Percentiles rank a stretch among this genome's conserved stretches.
These are phyloP conservation scores for Epistrophe grossulariae DNA, from an alignment of 2,888 invertebrate genomes.

Conservation along the genomic window DNA sequence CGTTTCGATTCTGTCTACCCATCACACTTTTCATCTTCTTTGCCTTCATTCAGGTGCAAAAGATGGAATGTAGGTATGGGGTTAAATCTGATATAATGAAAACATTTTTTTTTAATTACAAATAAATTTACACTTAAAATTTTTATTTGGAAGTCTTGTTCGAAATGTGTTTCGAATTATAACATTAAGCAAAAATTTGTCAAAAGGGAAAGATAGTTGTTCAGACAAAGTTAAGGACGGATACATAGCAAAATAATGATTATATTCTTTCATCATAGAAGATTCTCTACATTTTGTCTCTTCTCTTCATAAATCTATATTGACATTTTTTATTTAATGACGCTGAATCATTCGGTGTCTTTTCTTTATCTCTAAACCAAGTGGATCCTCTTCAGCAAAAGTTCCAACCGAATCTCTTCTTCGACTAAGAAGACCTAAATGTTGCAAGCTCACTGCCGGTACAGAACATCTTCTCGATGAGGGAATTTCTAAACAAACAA, in stretches of 20 bases:
- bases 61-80: too few species aligned
- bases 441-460: slow-evolving; percentile 59
- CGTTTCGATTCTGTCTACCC: too few species aligned
- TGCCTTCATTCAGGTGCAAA: too few species aligned
- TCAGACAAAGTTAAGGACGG: slow-evolving; percentile 31
- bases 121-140: neutral
- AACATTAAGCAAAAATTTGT: neutral
- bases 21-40: too few species aligned
- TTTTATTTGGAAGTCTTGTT: slow-evolving; percentile 22
- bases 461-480: slow-evolving; percentile 67
- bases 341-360: slow-evolving; percentile 73
- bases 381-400: slow-evolving; percentile 56
- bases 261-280: neutral
- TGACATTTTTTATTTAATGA: slow-evolving; percentile 41
- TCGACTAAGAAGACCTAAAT: slow-evolving; percentile 54
- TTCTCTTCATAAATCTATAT: neutral
- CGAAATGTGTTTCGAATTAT: neutral
- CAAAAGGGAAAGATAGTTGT: neutral
- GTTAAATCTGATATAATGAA: too few species aligned
- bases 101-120: neutral
- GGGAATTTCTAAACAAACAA: slow-evolving; percentile 41
- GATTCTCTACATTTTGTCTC: neutral
- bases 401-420: slow-evolving; percentile 59
- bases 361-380: slow-evolving; percentile 62
- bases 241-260: slow-evolving; percentile 16